Conservation (phyloP, 2,888 invertebrate species). For the Amiota minor region DNA sequence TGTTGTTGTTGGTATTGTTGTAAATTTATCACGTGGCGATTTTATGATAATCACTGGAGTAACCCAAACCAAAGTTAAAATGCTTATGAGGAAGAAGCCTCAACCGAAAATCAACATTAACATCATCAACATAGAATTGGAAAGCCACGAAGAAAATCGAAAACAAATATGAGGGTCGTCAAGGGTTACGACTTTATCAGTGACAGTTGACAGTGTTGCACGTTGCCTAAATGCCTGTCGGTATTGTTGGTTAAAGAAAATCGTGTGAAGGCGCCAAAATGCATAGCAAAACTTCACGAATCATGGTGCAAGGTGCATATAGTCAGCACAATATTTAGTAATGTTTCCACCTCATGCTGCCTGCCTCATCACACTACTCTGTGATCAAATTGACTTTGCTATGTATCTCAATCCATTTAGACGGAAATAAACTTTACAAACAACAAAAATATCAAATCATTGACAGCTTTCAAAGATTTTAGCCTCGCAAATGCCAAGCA, state of each 20-base stretch:
- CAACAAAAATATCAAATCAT: constrained; percentile 20
- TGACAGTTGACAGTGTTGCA: constrained; percentile 26
- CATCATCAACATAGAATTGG: constrained; percentile 21
- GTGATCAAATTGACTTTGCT: constrained; percentile 16
- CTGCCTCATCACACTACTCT: neutral
- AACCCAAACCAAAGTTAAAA: neutral
- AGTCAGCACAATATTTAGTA: neutral
- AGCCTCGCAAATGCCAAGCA: constrained; percentile 36
- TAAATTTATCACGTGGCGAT: constrained; percentile 56
- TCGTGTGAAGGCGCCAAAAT: constrained; percentile 46
- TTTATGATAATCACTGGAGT: constrained; percentile 56
- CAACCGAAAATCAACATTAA: constrained; percentile 4
- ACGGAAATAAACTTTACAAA: constrained; percentile 27
- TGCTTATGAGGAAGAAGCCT: neutral
- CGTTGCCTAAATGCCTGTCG: neutral
- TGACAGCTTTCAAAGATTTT: constrained; percentile 29
- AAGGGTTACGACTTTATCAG: constrained; percentile 32
- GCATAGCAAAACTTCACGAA: constrained; percentile 37
- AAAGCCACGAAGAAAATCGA: constrained; percentile 35
- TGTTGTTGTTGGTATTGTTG: constrained; percentile 17
- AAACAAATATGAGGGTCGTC: constrained; percentile 56
- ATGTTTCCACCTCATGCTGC: neutral
- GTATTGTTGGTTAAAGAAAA: constrained; percentile 6
- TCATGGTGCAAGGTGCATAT: constrained; percentile 40
- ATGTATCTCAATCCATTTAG: constrained; percentile 15